These are phyloP conservation scores for Leuciscus waleckii DNA, from an alignment of 2,797 vertebrate genomes.

Conservation along the genomic window DNA sequence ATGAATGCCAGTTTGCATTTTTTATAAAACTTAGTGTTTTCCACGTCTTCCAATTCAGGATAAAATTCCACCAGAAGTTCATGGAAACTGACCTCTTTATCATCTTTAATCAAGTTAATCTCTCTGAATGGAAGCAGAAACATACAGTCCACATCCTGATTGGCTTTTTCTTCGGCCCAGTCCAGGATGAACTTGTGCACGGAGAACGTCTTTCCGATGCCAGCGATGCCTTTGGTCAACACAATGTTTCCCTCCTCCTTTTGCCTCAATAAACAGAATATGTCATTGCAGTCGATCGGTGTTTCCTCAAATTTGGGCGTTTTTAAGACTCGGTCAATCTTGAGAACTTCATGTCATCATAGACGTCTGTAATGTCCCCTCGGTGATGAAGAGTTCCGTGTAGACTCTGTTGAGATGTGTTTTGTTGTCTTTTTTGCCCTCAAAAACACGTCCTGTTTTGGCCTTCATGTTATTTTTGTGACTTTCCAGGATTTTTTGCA, in stretches of 20 bases:
- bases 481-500: not conserved
- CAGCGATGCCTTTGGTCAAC: slow-evolving; percentile 46
- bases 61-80: slow-evolving; percentile 36
- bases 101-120: slow-evolving; percentile 33
- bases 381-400: slow-evolving; percentile 51
- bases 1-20: slow-evolving; percentile 45
- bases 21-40: slow-evolving; percentile 25
- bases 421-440: slow-evolving; percentile 24
- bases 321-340: slow-evolving; percentile 27
- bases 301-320: slow-evolving; percentile 15
- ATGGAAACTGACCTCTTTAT: slow-evolving; percentile 18
- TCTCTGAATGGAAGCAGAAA: slow-evolving; percentile 51
- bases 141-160: slow-evolving; percentile 42
- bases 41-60: slow-evolving; percentile 9
- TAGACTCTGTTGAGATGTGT: slow-evolving; percentile 25
- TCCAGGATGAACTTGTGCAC: slow-evolving; percentile 53
- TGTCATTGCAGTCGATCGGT: slow-evolving; percentile 36
- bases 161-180: slow-evolving; percentile 40
- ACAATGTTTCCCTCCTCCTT: slow-evolving; percentile 8
- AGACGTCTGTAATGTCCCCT: slow-evolving; percentile 38
- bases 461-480: not conserved
- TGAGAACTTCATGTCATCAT: slow-evolving; percentile 45
- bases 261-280: slow-evolving; percentile 26
- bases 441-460: not conserved
- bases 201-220: slow-evolving; percentile 46